Base-by-base conservation (phyloP, 2,113 vertebrate species). In the Arenaria interpres region DNA sequence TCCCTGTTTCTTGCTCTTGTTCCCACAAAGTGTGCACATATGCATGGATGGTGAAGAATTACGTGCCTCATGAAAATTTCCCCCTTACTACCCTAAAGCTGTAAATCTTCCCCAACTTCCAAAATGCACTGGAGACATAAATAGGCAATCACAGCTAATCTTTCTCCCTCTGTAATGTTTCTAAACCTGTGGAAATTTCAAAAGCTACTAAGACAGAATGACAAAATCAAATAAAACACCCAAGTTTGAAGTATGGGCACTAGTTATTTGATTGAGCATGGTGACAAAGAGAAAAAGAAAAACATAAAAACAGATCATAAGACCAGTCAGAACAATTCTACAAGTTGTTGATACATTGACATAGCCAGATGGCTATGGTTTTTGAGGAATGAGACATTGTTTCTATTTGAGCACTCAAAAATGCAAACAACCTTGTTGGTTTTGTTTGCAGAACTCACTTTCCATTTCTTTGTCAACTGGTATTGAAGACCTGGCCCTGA, bases 151-250 rank as follows among this genome's bases (percentile, higher is more conserved):
- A 73, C 53, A 77, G 39, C 48, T 62, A 43, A 90, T 82, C 67
- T 85, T 80, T 62, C 24, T 73, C 75, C 63, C 17, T 77, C 75
- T 78, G 46, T 73, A 86, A 33, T 71, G 39, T 74, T 92, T 95
- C 59, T 64, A 93, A 93, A 78, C 41, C 28, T 67, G 24, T 74
- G 68, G 76, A 93, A 93, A 90, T 90, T 88, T 80, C 69, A 89
- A 73, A 91, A 79, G 74, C 89, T 81, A 68, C 86, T 64, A 72
- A 76, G n/a, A 76, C 3, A 69, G 66, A 94, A 76, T 41, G 71
- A 79, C 62, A 93, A 94, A 94, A 90, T 64, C 53, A 91, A 94
- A 60, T 57, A 88, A 88, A 35, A 27, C 39, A 67, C 15, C n/a
- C 67, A 80, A 35, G 3, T 0, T 6, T 83, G 50, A 86, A 60